Percentiles rank a stretch among this genome's conserved stretches.
These are phyloP conservation scores for Chouioia cunea DNA, from an alignment of 2,888 invertebrate genomes.

Conservation along the genomic window DNA sequence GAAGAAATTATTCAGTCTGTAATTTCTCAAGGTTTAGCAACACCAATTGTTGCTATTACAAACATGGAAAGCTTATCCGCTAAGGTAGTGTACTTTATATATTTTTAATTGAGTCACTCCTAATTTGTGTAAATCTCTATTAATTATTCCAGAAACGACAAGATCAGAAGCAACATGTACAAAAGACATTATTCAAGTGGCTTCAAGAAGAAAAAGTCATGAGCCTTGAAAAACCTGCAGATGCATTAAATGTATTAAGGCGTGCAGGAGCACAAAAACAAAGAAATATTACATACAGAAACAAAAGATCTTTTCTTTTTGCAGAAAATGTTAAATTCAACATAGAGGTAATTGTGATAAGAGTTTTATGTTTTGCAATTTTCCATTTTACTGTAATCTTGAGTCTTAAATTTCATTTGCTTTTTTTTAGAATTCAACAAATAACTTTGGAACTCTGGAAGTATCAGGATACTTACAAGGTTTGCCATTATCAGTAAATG, in stretches of 20 bases:
- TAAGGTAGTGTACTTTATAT: constrained; percentile 68
- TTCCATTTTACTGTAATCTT: background rate
- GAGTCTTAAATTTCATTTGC: constrained; percentile 1
- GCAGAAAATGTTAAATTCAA: constrained; percentile 84
- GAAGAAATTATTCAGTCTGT: constrained; percentile 82
- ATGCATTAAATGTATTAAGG: constrained; percentile 81
- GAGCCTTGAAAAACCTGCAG: constrained; percentile 80
- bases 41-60: constrained; percentile 81
- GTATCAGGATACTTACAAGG: constrained; percentile 91
- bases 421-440: constrained; percentile 46
- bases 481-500: constrained; percentile 85
- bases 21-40: constrained; percentile 87
- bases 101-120: constrained; percentile 24
- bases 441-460: constrained; percentile 77
- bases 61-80: constrained; percentile 81
- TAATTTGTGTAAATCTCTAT: constrained; percentile 18
- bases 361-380: constrained; percentile 4
- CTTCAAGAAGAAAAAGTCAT: constrained; percentile 87
- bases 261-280: constrained; percentile 88
- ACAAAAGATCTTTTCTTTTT: constrained; percentile 85
- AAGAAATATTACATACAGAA: constrained; percentile 79
- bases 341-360: constrained; percentile 67
- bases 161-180: constrained; percentile 77
- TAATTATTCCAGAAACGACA: constrained; percentile 72
- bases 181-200: constrained; percentile 77